Evolutionary conservation across 2,113 vertebrate species (phyloP), one percentile per base, ranked within the genome.

Genomic region (Geothlypis trichas): DNA sequence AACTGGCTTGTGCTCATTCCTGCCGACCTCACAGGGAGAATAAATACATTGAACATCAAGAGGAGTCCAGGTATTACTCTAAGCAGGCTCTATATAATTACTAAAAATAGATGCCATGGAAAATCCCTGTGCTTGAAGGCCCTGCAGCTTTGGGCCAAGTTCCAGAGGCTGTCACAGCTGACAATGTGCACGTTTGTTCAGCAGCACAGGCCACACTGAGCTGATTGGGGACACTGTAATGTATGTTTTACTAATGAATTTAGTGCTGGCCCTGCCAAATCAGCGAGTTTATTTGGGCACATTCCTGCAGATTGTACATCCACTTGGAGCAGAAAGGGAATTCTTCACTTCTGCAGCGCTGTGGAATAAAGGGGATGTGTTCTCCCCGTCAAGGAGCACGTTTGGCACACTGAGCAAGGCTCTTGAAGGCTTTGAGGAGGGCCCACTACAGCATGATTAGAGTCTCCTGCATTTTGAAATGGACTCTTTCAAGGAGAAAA

Each of bases 41-140:
- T 92, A 95, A 95, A 94, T 41, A 57, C 82, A 86, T 49, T 21
- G 68, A 93, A 90, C 87, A 93, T 66, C 90, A 87, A 85, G 85
- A 96, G 90, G 51, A 94, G 72, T 1, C 57, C 95, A 96, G 96
- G 95, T 94, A 94, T 71, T 90, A 63, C 93, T 93, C 61, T 41
- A 44, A 85, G 90, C 89, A 87, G 90, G 87, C 75, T 58, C 93
- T 52, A 77, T 92, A 92, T 75, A 95, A 88, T 80, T 44, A 13
- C 92, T 94, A 96, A 95, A 94, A 96, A 96, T 95, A 97, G 89
- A 80, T 84, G 79, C 82, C 78, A 22, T 91, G 96, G 95, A 96
- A 96, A 97, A 95, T 88, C 93, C 95, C 68, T 44, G 82, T 37
- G 63, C 93, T 77, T 71, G 39, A 71, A 94, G 59, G 4, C 47